Conservation (phyloP, 2,113 vertebrate genomes). For the Hepsetus odoe region DNA sequence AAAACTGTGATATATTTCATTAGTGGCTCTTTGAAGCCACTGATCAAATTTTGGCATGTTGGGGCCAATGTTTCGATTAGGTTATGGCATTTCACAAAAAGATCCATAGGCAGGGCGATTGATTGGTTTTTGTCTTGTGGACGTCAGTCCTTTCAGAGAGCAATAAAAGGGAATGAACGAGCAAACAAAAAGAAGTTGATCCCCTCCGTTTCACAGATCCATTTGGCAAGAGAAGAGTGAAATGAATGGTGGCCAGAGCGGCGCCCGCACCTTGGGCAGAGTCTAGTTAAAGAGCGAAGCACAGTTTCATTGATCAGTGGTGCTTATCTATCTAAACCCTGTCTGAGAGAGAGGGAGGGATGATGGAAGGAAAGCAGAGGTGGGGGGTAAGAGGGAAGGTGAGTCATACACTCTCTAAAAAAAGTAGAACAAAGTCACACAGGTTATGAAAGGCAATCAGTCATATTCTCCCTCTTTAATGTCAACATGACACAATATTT, state of each 20-base stretch:
- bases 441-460: slow-evolving; percentile 27
- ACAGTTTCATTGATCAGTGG: slow-evolving; percentile 49
- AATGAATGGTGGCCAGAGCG: slow-evolving; percentile 36
- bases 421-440: slow-evolving; percentile 30
- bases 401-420: slow-evolving; percentile 34
- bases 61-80: slow-evolving; percentile 46
- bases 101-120: slow-evolving; percentile 45
- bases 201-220: slow-evolving; percentile 39
- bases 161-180: slow-evolving; percentile 51
- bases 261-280: slow-evolving; percentile 31
- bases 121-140: slow-evolving; percentile 50
- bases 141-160: slow-evolving; percentile 42
- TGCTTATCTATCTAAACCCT: slow-evolving; percentile 44
- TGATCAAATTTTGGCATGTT: slow-evolving; percentile 33
- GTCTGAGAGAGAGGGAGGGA: slow-evolving; percentile 38
- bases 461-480: slow-evolving; percentile 7
- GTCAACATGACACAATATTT: slow-evolving; percentile 23
- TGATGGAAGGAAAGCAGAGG: slow-evolving; percentile 26
- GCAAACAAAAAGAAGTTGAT: slow-evolving; percentile 57
- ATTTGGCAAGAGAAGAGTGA: slow-evolving; percentile 43
- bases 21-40: slow-evolving; percentile 32
- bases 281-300: slow-evolving; percentile 50
- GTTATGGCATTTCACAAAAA: slow-evolving; percentile 49
- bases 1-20: slow-evolving; percentile 31
- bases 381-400: slow-evolving; percentile 4